Base-by-base conservation (phyloP, 2,888 invertebrate species). In the Cantharis flavilabris region DNA sequence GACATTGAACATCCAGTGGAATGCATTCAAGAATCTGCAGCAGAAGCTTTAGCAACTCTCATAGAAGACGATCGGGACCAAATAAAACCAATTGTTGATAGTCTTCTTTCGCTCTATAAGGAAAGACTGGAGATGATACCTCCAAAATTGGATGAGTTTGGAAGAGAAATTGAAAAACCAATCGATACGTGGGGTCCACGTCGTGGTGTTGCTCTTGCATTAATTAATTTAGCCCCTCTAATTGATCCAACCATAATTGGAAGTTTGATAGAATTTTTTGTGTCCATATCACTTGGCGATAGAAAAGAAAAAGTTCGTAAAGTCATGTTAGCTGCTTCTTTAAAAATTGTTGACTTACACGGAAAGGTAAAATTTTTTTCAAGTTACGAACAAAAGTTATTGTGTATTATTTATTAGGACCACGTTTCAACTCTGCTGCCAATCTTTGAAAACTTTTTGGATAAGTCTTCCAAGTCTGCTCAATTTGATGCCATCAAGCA, bases 251-350 rank as follows among this genome's bases (percentile, higher is more conserved):
- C 91, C 73, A 91, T 92, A 73, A 94, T 97, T 72, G 91, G 93
- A 9, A 90, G 89, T 81, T 90, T 95, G 69, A 93, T 96, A 83
- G 91, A 93, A 82, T 97, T 97, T 89, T 95, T 96, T 89, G 97
- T 99, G 63, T 92, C 94, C 5, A 92, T 92, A 73, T 97, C 96
- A 0, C 91, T 99, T 65, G 94, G 94, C 1, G 99, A 99, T 90
- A 91, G 98, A 20, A 92, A 94, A 86, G 92, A 93, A 82, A 90
- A 91, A 62, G 97, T 97, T 18, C 92, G 97, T 73, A 94, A 94
- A 26, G 94, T 96, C 87, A 98, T 99, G 98, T 90, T 98, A 76
- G 94, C 94, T 80, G 97, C 98, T 13, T 98, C 98, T n/a, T 92
- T 98, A 81, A 94, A 94, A 70, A 93, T 96, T 78, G 96, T 99